These are phyloP conservation scores for Pangasius larnaudii DNA, from an alignment of 2,797 vertebrate species.

Conservation along the genomic window DNA sequence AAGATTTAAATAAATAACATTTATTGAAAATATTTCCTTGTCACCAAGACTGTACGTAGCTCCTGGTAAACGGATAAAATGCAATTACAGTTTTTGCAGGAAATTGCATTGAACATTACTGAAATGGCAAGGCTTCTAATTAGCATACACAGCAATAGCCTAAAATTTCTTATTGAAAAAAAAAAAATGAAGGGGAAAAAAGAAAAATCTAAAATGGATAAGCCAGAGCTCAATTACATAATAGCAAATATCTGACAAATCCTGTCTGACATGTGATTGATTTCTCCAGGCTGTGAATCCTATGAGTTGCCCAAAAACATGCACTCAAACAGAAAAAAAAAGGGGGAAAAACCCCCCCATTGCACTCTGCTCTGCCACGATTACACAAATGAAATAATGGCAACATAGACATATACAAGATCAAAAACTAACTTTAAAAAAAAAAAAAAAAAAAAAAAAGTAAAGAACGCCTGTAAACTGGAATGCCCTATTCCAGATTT, in stretches of 20 bases:
- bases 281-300: background rate
- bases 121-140: slow-evolving; percentile 44
- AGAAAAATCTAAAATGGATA: slow-evolving; percentile 17
- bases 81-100: slow-evolving; percentile 57
- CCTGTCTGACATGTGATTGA: slow-evolving; percentile 3
- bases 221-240: slow-evolving; percentile 22
- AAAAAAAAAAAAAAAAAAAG: slow-evolving; percentile 28
- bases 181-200: slow-evolving; percentile 10
- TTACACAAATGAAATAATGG: slow-evolving; percentile 59
- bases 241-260: background rate
- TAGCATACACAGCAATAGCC: slow-evolving; percentile 23
- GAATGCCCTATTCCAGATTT: slow-evolving; percentile 42
- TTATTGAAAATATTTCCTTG: slow-evolving; percentile 79
- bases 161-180: slow-evolving; percentile 41
- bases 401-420: slow-evolving; percentile 49
- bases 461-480: slow-evolving; percentile 40
- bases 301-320: slow-evolving; percentile 35
- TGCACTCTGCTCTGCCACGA: slow-evolving; percentile 68
- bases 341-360: slow-evolving; percentile 47
- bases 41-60: slow-evolving; percentile 60
- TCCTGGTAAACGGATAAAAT: slow-evolving; percentile 53
- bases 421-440: slow-evolving; percentile 36
- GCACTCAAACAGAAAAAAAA: slow-evolving; percentile 43
- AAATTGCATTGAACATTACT: slow-evolving; percentile 38
- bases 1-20: slow-evolving; percentile 80